Conservation (phyloP, 1,140 invertebrate species). For the Ladona fulva region DNA sequence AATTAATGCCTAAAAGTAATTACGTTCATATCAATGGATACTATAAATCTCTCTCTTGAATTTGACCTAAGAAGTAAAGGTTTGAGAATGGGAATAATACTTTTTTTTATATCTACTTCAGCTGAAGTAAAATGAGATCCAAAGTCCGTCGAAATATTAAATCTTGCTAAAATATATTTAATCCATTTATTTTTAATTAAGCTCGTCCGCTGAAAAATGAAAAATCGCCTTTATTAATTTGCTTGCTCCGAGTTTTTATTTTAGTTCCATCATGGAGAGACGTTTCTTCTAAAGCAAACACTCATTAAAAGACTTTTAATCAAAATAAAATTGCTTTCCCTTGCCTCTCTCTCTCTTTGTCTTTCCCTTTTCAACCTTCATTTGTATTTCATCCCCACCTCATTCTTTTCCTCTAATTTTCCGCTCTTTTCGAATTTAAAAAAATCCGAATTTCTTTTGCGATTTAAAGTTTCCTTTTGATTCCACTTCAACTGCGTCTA, state of each 20-base stretch:
- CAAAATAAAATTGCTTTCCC: background rate
- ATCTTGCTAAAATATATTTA: background rate
- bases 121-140: too few relatives aligned
- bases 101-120: too few relatives aligned
- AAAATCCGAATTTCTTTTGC: background rate
- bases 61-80: too few relatives aligned
- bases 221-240: background rate
- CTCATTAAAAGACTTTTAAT: slow-evolving; percentile 1
- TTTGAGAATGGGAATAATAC: too few relatives aligned
- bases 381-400: background rate
- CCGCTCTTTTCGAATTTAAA: background rate
- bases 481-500: too few relatives aligned
- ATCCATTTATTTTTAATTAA: slow-evolving; percentile 11
- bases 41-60: too few relatives aligned
- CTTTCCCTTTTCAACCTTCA: background rate
- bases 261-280: background rate
- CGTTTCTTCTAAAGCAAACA: background rate
- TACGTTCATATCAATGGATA: too few relatives aligned
- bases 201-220: background rate
- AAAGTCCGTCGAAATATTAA: background rate
- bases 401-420: background rate
- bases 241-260: background rate
- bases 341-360: background rate
- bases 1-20: too few relatives aligned
- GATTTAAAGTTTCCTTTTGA: background rate